Percentiles rank a stretch among this genome's conserved stretches.
Evolutionary conservation across 2,113 vertebrate genomes (phyloP).

Genomic region (Podarcis cretensis): DNA sequence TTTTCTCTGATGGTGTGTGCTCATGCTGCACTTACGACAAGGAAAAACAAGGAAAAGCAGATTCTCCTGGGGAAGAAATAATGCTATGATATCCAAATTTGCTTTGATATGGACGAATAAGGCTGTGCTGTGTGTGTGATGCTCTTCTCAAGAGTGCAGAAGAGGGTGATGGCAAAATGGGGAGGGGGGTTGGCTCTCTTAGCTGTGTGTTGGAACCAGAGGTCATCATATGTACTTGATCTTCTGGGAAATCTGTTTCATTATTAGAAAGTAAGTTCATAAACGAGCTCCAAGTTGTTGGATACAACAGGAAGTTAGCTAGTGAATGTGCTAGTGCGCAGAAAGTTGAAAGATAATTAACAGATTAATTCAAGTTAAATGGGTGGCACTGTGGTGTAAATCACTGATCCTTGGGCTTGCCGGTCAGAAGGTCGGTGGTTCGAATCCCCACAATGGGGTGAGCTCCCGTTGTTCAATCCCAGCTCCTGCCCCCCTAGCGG

Average conservation of each 20-base stretch:
- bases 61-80: neutral
- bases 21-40: neutral
- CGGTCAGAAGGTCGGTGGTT: too few relatives aligned
- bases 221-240: neutral
- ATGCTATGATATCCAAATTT: neutral
- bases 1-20: neutral
- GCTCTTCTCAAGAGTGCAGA: neutral
- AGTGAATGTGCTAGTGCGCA: neutral
- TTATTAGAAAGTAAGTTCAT: neutral
- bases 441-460: too few relatives aligned
- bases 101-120: too few relatives aligned
- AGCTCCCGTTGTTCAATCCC: too few relatives aligned
- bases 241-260: neutral
- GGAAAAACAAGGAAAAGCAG: neutral
- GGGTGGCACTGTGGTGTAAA: too few relatives aligned
- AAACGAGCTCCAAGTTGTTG: neutral
- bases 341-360: neutral
- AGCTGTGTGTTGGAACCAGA: neutral
- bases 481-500: too few relatives aligned
- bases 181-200: neutral
- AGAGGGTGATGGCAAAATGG: too few relatives aligned
- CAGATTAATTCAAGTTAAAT: too few relatives aligned
- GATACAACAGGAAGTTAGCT: neutral
- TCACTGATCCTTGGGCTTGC: too few relatives aligned
- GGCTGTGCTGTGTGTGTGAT: neutral